Conservation (phyloP, 1,140 invertebrate genomes). For the Dreissena rostriformis region DNA sequence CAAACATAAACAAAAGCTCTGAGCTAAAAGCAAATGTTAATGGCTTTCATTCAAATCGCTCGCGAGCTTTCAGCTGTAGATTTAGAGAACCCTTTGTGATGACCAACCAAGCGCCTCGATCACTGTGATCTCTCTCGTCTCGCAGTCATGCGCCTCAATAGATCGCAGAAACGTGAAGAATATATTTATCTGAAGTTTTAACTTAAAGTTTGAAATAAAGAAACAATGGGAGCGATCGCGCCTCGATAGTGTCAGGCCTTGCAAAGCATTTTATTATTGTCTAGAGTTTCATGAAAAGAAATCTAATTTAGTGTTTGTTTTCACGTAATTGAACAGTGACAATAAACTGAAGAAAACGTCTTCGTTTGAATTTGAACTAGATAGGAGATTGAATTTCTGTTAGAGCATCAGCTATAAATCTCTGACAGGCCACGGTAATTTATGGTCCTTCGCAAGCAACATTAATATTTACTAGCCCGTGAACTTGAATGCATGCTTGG, state of each 20-base stretch:
- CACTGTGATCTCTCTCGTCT: neutral
- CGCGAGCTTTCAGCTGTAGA: too few relatives aligned
- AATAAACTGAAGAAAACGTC: conserved; percentile 47
- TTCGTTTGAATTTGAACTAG: conserved; percentile 47
- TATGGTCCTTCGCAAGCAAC: conserved; percentile 22
- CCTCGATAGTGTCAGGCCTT: conserved; percentile 54
- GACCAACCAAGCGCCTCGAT: neutral
- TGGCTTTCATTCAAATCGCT: too few relatives aligned
- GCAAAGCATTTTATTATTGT: conserved; percentile 54
- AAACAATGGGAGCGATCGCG: conserved; percentile 50
- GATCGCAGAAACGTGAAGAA: conserved; percentile 20
- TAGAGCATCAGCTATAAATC: conserved; percentile 30
- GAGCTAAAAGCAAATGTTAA: too few relatives aligned
- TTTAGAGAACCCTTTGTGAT: neutral
- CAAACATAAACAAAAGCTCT: too few relatives aligned
- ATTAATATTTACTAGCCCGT: neutral
- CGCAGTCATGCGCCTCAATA: neutral
- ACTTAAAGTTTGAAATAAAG: conserved; percentile 34
- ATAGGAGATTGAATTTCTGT: conserved; percentile 27
- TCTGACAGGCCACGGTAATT: conserved; percentile 24
- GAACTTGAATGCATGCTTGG: too few relatives aligned
- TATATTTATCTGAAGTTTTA: conserved; percentile 56
- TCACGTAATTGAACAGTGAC: conserved; percentile 50
- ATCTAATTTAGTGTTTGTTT: conserved; percentile 59
- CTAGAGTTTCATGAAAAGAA: conserved; percentile 58